Evolutionary conservation across 2,113 vertebrate genomes (phyloP).

Genomic region (Mellivora capensis): DNA sequence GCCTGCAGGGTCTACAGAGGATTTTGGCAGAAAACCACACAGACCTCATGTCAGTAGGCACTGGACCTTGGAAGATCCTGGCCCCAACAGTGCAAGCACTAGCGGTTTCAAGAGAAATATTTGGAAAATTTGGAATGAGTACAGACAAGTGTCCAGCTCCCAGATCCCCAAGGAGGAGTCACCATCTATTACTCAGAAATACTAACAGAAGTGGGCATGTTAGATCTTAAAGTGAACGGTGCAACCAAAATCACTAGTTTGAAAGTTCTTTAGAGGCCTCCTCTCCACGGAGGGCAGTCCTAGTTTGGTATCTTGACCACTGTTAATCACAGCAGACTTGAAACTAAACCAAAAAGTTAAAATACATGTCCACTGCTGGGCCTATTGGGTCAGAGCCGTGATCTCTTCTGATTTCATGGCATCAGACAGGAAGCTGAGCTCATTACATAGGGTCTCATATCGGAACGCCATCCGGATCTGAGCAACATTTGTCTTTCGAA

Average conservation of each 20-base stretch:
- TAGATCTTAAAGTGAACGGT: constrained; percentile 14
- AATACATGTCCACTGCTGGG: constrained; percentile 46
- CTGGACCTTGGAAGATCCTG: not conserved
- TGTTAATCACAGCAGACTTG: constrained; percentile 16
- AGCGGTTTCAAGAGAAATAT: constrained; percentile 28
- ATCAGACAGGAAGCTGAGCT: constrained; percentile 95
- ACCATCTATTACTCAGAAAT: constrained; percentile 21
- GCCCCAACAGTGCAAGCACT: not conserved
- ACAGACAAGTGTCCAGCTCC: constrained; percentile 35
- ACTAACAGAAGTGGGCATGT: not conserved
- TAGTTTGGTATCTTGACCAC: constrained; percentile 32
- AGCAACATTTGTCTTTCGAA: constrained; percentile 94
- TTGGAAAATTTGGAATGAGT: constrained; percentile 26
- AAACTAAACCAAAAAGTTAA: constrained; percentile 40
- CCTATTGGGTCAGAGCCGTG: constrained; percentile 75
- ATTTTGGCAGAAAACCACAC: not conserved
- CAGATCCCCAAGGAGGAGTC: not conserved
- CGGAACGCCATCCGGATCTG: constrained; percentile 98
- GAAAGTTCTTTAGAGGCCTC: constrained; percentile 13
- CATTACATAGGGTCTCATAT: constrained; percentile 94
- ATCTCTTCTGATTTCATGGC: constrained; percentile 88
- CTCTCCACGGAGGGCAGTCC: constrained; percentile 1
- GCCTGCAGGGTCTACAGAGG: not conserved
- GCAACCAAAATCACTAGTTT: not conserved
- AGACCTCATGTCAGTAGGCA: not conserved